These are phyloP conservation scores for Abscondita cerata DNA, from an alignment of 2,888 invertebrate genomes.

Conservation along the genomic window DNA sequence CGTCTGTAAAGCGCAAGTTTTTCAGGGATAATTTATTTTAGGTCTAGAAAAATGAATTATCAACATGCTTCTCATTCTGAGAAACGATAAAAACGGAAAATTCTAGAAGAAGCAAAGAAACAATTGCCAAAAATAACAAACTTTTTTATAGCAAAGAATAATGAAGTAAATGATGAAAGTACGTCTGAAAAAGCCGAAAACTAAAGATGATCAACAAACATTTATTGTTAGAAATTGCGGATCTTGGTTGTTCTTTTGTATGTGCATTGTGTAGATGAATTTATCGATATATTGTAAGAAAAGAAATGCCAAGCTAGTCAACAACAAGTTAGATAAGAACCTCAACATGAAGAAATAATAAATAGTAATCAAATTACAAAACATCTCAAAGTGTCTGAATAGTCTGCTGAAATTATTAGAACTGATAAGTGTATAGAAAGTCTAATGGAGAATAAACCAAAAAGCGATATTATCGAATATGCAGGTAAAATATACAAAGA, in stretches of 20 bases:
- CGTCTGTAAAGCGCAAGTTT: no score
- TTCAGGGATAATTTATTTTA: no score
- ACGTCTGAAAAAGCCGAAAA: background rate
- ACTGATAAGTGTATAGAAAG: background rate
- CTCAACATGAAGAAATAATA: conserved; percentile 1
- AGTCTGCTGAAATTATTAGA: conserved; percentile 1
- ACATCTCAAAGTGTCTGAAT: background rate
- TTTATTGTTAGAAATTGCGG: conserved; percentile 6
- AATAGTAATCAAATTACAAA: background rate
- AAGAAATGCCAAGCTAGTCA: conserved; percentile 1
- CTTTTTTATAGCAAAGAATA: background rate
- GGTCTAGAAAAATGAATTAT: no score
- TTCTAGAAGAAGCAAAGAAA: conserved; percentile 4
- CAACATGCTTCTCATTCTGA: background rate
- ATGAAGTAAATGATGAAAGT: conserved; percentile 4
- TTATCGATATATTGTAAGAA: conserved; percentile 2
- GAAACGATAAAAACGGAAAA: background rate
- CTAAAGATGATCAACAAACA: background rate
- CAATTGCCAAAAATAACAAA: conserved; percentile 3
- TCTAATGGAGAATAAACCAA: background rate
- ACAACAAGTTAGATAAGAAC: background rate
- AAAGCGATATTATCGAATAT: conserved; percentile 1
- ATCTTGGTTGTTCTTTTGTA: conserved; percentile 1
- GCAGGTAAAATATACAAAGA: no score
- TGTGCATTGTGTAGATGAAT: conserved; percentile 5